Evolutionary conservation across 1,140 invertebrate genomes (phyloP).

Genomic region (Medauroidea extradentata): DNA sequence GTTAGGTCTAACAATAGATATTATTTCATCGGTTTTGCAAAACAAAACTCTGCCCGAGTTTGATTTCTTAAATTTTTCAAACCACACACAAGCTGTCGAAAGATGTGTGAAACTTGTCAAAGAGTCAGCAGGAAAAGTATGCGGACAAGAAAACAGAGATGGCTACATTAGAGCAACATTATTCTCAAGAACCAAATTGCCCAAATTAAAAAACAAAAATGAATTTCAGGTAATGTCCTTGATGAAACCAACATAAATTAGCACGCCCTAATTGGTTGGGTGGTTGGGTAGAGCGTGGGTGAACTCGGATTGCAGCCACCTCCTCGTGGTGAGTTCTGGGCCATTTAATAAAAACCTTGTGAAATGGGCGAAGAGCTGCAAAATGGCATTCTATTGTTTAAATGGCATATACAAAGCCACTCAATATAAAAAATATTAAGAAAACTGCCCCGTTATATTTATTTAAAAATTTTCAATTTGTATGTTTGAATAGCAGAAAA

Average conservation of each 20-base stretch:
- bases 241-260: too few relatives aligned
- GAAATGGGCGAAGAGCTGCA: constrained; percentile 5
- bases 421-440: too few relatives aligned
- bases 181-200: constrained; percentile 16
- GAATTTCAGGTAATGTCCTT: neutral
- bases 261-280: too few relatives aligned
- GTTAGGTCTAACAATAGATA: constrained; percentile 9
- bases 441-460: too few relatives aligned
- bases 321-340: constrained; percentile 1
- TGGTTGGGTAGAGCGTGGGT: neutral
- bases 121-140: constrained; percentile 14
- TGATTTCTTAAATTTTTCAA: too few relatives aligned
- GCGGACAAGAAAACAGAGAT: constrained; percentile 13
- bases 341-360: neutral
- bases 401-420: too few relatives aligned
- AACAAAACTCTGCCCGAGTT: constrained; percentile 1
- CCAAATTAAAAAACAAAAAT: neutral
- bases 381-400: neutral
- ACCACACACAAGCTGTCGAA: constrained; percentile 20
- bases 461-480: too few relatives aligned
- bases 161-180: constrained; percentile 13
- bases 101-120: constrained; percentile 19
- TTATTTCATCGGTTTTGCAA: neutral
- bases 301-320: constrained; percentile 1
- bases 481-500: too few relatives aligned